Evolutionary conservation across 2,888 invertebrate genomes (phyloP).

Genomic region (Tuberolachnus salignus): DNA sequence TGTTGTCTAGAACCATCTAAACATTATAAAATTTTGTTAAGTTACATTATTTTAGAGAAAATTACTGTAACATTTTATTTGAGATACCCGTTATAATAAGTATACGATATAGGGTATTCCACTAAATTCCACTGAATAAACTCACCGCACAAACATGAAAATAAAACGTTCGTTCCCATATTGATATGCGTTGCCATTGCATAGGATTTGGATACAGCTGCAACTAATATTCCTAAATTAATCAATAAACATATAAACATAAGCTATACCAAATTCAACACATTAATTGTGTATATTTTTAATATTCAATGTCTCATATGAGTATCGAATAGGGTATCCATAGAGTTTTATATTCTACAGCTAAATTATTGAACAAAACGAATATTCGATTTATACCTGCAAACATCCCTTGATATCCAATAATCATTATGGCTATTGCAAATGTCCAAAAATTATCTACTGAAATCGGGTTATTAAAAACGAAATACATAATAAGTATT

Average conservation of each 20-base stretch:
- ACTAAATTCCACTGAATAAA: neutral
- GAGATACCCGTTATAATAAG: too few relatives aligned
- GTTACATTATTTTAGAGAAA: too few relatives aligned
- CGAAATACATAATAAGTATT: slow-evolving; percentile 56
- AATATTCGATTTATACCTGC: slow-evolving; percentile 23
- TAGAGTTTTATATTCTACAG: neutral
- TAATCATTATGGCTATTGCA: slow-evolving; percentile 26
- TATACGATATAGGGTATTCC: too few relatives aligned
- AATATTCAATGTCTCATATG: too few relatives aligned
- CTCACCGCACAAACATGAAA: slow-evolving; percentile 50
- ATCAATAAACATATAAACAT: neutral
- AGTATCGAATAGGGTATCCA: too few relatives aligned
- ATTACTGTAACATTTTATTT: too few relatives aligned
- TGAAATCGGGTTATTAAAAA: slow-evolving; percentile 50
- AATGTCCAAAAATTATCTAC: slow-evolving; percentile 42
- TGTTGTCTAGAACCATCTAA: too few relatives aligned
- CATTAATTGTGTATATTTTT: too few relatives aligned
- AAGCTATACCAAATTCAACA: neutral
- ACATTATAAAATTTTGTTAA: too few relatives aligned
- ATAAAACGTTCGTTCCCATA: slow-evolving; percentile 52
- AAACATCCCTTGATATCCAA: slow-evolving; percentile 53
- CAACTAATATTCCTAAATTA: slow-evolving; percentile 48
- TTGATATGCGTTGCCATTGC: slow-evolving; percentile 51
- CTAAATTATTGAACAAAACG: neutral
- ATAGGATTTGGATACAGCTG: slow-evolving; percentile 24